Evolutionary conservation across 2,113 vertebrate species (phyloP).

Genomic region (Eulacestoma nigropectus): DNA sequence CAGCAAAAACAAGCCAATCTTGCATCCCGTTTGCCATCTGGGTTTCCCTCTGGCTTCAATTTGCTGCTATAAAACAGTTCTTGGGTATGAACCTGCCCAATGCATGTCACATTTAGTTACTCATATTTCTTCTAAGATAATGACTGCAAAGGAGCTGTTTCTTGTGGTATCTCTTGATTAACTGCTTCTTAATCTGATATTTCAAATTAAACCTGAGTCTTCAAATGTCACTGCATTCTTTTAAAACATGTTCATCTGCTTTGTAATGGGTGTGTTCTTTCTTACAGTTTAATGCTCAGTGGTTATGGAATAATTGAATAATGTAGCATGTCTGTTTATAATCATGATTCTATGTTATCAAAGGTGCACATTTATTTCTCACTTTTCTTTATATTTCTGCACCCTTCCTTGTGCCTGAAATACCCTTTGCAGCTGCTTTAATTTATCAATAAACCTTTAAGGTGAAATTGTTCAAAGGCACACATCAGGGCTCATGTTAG

Average conservation of each 20-base stretch:
- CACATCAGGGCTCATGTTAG: background rate
- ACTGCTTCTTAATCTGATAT: constrained; percentile 40
- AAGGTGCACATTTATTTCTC: background rate
- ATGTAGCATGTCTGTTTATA: background rate
- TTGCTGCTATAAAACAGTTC: constrained; percentile 21
- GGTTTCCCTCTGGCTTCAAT: constrained; percentile 38
- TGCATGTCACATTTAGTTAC: background rate
- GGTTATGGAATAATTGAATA: background rate
- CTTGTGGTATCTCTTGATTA: constrained; percentile 26
- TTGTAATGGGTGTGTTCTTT: background rate
- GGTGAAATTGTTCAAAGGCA: background rate
- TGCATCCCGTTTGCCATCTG: background rate
- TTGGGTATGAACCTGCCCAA: background rate
- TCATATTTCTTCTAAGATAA: constrained; percentile 10
- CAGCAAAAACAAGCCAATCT: background rate
- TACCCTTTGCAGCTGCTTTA: background rate
- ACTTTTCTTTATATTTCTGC: background rate
- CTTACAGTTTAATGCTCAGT: background rate
- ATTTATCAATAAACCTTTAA: background rate
- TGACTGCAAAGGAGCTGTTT: background rate
- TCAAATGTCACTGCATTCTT: constrained; percentile 18
- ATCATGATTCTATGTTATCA: background rate
- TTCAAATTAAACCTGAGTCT: constrained; percentile 36
- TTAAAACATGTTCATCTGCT: background rate
- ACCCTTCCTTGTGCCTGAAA: background rate